These are phyloP conservation scores for Eucera pruinosa DNA, from an alignment of 2,888 invertebrate species.

Conservation along the genomic window DNA sequence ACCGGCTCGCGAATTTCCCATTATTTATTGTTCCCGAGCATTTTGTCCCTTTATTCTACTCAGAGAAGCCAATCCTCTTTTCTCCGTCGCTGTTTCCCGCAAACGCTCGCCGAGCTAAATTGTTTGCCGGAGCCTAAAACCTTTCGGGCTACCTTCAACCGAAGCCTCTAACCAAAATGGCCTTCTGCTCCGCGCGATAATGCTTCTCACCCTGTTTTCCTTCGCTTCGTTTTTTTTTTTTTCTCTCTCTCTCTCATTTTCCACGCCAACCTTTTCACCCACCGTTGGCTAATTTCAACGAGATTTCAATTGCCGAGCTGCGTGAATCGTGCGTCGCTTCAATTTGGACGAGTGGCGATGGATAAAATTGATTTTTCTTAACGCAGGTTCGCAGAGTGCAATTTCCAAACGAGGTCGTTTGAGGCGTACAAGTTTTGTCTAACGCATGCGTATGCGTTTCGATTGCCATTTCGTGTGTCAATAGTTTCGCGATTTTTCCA, in stretches of 20 bases:
- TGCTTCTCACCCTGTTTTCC: neutral
- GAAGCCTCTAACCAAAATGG: constrained; percentile 59
- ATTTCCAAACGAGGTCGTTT: too few species aligned
- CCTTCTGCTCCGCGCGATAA: constrained; percentile 41
- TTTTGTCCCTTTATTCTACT: constrained; percentile 12
- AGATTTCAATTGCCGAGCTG: too few species aligned
- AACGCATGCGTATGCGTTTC: too few species aligned
- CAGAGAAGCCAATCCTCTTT: constrained; percentile 43
- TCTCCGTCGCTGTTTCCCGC: constrained; percentile 16
- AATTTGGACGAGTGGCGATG: too few species aligned
- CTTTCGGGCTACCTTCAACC: constrained; percentile 43
- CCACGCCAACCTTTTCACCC: neutral
- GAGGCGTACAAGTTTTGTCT: too few species aligned
- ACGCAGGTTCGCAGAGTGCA: too few species aligned
- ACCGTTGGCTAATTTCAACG: neutral
- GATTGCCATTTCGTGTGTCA: too few species aligned
- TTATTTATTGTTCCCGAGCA: constrained; percentile 42
- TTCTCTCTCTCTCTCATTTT: too few species aligned
- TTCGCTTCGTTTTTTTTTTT: too few species aligned
- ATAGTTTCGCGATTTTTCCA: too few species aligned
- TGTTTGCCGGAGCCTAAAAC: constrained; percentile 21
- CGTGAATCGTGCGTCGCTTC: too few species aligned
- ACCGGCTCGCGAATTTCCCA: constrained; percentile 11
- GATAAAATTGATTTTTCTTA: too few species aligned
- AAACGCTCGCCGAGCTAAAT: constrained; percentile 31